Evolutionary conservation across 2,888 invertebrate genomes (phyloP).

Genomic region (Sinohyriopsis cumingii): DNA sequence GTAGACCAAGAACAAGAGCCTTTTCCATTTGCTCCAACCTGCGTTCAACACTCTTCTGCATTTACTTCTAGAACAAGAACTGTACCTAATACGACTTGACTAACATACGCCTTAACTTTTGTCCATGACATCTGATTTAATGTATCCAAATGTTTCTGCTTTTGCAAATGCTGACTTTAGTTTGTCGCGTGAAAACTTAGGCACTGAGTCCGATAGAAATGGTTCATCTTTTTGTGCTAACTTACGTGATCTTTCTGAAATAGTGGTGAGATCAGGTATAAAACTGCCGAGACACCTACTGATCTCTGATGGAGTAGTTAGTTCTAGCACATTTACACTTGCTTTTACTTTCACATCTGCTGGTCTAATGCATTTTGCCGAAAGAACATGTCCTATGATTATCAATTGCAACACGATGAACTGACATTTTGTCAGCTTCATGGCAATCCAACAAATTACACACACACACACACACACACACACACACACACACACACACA

Average conservation of each 20-base stretch:
- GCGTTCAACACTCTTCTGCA: constrained; percentile 12
- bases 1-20: constrained; percentile 35
- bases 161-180: constrained; percentile 2
- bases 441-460: constrained; percentile 19
- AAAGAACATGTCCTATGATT: constrained; percentile 27
- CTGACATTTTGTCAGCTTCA: constrained; percentile 33
- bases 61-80: constrained; percentile 15
- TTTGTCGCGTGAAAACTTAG: not conserved
- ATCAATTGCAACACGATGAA: constrained; percentile 25
- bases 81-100: constrained; percentile 19
- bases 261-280: constrained; percentile 22
- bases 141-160: not conserved
- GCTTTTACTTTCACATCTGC: constrained; percentile 13
- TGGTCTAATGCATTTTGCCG: constrained; percentile 15
- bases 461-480: too few relatives aligned
- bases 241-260: constrained; percentile 17
- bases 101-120: constrained; percentile 8
- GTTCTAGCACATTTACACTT: constrained; percentile 7
- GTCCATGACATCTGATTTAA: constrained; percentile 4
- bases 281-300: constrained; percentile 25
- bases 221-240: constrained; percentile 1
- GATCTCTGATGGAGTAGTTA: constrained; percentile 11
- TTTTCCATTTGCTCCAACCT: constrained; percentile 28
- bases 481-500: too few relatives aligned
- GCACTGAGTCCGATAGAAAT: constrained; percentile 1